Conservation (phyloP, 2,888 invertebrate species). For the Geophilus truncorum region DNA sequence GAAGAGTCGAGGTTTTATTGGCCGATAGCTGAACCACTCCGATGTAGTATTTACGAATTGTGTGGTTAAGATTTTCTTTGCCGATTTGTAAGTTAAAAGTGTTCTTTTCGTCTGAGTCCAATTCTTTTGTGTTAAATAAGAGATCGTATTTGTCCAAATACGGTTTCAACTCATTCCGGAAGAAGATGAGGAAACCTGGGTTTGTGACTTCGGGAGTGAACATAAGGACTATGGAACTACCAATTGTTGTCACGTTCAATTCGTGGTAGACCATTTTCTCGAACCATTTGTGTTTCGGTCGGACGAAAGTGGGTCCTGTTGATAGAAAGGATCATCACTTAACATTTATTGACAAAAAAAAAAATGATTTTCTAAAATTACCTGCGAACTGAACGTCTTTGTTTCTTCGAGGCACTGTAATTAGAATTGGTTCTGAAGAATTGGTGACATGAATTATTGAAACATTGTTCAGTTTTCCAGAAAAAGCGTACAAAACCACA, state of each 20-base stretch:
- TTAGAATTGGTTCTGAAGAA: neutral
- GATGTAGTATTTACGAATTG: slow-evolving; percentile 46
- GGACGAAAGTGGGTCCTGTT: neutral
- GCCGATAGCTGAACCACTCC: slow-evolving; percentile 43
- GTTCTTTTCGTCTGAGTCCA: neutral
- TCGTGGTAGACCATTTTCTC: slow-evolving; percentile 43
- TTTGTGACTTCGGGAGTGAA: slow-evolving; percentile 38
- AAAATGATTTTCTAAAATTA: too few species aligned
- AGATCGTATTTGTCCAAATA: slow-evolving; percentile 29
- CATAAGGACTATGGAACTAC: slow-evolving; percentile 42
- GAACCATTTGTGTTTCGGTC: slow-evolving; percentile 29
- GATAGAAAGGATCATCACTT: too few species aligned
- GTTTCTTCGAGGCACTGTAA: neutral
- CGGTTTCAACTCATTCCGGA: slow-evolving; percentile 33
- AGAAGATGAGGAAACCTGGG: slow-evolving; percentile 11
- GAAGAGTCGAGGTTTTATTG: slow-evolving; percentile 28
- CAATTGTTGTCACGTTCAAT: slow-evolving; percentile 41
- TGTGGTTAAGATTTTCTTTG: slow-evolving; percentile 40
- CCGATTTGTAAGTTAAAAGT: slow-evolving; percentile 40
- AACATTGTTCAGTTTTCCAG: neutral
- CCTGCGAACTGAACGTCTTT: neutral
- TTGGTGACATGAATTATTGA: neutral
- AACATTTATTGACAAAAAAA: too few species aligned
- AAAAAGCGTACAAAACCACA: neutral
- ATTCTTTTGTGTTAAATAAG: neutral